Evolutionary conservation across 2,888 invertebrate species (phyloP), one percentile per base, ranked within the genome.

Genomic region (Arge pagana): DNA sequence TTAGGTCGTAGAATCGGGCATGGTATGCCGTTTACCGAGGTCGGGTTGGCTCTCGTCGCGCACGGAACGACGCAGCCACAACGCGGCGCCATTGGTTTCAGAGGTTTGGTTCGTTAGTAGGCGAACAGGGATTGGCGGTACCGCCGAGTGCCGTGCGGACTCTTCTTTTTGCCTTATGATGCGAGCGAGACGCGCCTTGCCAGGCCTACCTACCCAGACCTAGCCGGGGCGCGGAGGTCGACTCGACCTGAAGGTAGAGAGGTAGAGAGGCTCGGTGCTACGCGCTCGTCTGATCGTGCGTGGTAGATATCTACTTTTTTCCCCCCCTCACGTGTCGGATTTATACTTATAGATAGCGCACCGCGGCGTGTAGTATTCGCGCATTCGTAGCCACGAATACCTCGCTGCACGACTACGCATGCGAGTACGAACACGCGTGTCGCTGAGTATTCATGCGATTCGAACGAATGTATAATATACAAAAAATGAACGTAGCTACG

Each of bases 31-130:
- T 11, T 23, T 40, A 26, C 40, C 40, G 24, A 8, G 42, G 42
- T 42, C 30, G 30, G 30, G 28, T 11, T 18, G 18, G 19, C 30
- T 30, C n/a, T n/a, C 26, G 42, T 42, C 31, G 42, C 42, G 42
- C 42, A 31, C 8, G 18, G 30, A 42, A 31, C 42, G 42, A 42
- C 30, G 42, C 33, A n/a, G 45, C 13, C 33, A 33, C 33, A 35
- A 11, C 42, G 33, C 8, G 45, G 23, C 56, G 55, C 64, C 58
- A 71, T 71, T 71, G 71, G 71, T 59, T 45, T 45, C 53, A n/a
- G 65, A 61, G 64, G 66, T 68, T 72, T 60, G 62, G 71, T 72
- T 71, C 71, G 71, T 71, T 71, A 71, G 67, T 67, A 61, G 64
- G 63, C 60, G 63, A 55, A 53, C 59, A 49, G 54, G 59, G 62